Evolutionary conservation across 2,113 vertebrate species (phyloP).

Genomic region (Halcyon senegalensis): DNA sequence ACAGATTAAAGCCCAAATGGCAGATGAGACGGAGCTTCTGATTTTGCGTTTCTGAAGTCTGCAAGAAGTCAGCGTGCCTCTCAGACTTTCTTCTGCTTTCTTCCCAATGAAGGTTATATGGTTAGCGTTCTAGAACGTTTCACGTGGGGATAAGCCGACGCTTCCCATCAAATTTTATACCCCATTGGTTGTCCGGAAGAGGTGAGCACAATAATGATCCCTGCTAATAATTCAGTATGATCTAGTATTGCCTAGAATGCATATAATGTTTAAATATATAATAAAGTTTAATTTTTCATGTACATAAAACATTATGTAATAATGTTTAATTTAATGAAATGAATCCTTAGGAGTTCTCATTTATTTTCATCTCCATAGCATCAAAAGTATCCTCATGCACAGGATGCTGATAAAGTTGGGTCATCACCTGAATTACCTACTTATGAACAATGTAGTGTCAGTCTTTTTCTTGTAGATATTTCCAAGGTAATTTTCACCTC

Average conservation of each 20-base stretch:
- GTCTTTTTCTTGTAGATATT: neutral
- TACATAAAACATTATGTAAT: neutral
- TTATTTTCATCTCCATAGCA: neutral
- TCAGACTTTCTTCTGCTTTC: neutral
- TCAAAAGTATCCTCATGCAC: neutral
- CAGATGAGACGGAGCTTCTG: neutral
- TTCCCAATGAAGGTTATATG: neutral
- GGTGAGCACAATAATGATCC: neutral
- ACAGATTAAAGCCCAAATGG: neutral
- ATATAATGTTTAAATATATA: neutral
- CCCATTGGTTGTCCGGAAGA: neutral
- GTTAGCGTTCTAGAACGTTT: neutral
- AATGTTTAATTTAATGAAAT: neutral
- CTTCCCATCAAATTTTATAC: neutral
- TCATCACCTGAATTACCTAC: neutral
- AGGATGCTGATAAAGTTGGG: neutral
- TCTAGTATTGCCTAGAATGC: neutral
- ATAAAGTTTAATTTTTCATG: neutral
- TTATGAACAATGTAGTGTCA: neutral
- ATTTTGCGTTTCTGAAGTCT: neutral
- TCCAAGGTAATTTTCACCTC: constrained; percentile 23
- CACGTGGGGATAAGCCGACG: fast-evolving
- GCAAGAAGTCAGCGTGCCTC: neutral
- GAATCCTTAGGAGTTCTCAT: neutral
- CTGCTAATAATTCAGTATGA: neutral